A percentile compares a stretch with the other conserved stretches of the same genome.
These are phyloP conservation scores for Hemicentrotus pulcherrimus DNA, from an alignment of 35 echinoderm and acorn worm species.

Conservation along the genomic window DNA sequence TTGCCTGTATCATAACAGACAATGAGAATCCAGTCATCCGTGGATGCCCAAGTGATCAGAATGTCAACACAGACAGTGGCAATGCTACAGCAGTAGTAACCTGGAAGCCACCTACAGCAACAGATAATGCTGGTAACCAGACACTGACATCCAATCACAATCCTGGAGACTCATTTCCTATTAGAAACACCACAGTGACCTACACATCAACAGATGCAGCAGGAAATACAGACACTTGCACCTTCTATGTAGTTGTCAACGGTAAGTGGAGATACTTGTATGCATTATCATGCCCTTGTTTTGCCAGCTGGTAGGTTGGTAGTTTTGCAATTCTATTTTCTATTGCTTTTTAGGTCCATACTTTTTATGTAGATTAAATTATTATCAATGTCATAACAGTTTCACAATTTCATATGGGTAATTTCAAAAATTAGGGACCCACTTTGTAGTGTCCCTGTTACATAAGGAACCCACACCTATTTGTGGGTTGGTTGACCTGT, in stretches of 20 bases:
- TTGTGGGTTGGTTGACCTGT: too few species aligned
- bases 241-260: constrained; percentile 50
- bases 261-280: constrained; percentile 38
- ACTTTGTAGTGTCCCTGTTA: too few species aligned
- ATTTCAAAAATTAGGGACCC: too few species aligned
- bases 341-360: too few species aligned
- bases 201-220: constrained; percentile 59
- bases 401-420: too few species aligned
- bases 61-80: neutral
- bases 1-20: neutral
- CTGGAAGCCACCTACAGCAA: constrained; percentile 49
- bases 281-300: too few species aligned
- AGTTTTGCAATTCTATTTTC: too few species aligned
- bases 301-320: too few species aligned
- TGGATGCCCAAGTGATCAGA: constrained; percentile 45
- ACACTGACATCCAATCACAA: neutral
- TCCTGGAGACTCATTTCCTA: constrained; percentile 52
- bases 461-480: too few species aligned
- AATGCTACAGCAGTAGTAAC: neutral
- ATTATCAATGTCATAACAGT: too few species aligned
- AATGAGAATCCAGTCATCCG: constrained; percentile 42
- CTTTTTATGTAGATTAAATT: too few species aligned
- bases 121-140: constrained; percentile 51
- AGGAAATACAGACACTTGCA: neutral
- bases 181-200: constrained; percentile 28